Conservation (phyloP, 2,888 invertebrate genomes). For the Apeira syringaria region DNA sequence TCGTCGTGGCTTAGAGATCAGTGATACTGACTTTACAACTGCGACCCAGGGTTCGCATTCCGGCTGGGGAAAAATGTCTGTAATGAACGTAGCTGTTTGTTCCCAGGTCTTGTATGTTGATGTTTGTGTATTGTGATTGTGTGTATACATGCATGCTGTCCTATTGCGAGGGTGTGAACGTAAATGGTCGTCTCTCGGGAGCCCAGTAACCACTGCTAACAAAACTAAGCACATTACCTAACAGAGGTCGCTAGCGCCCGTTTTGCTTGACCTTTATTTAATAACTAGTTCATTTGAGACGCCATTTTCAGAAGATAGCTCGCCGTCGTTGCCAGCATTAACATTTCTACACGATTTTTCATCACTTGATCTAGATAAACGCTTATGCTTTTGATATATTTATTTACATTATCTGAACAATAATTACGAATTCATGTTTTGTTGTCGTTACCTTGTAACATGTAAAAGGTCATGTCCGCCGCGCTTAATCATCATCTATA, state of each 20-base stretch:
- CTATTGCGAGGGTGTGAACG: too few species aligned
- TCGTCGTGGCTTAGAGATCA: too few species aligned
- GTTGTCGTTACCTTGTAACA: conserved; percentile 19
- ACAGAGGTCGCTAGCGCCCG: conserved; percentile 33
- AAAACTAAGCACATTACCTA: conserved; percentile 38
- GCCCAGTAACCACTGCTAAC: conserved; percentile 28
- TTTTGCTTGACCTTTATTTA: conserved; percentile 43
- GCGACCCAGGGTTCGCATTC: too few species aligned
- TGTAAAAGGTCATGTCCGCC: not conserved
- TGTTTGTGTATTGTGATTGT: too few species aligned
- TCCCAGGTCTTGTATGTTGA: too few species aligned
- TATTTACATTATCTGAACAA: conserved; percentile 15
- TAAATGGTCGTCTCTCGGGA: conserved; percentile 35
- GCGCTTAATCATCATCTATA: too few species aligned
- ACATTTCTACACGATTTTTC: conserved; percentile 34
- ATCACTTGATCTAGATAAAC: conserved; percentile 26
- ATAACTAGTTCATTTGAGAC: conserved; percentile 36
- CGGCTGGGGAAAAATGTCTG: too few species aligned
- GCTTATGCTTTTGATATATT: conserved; percentile 18
- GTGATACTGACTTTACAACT: too few species aligned
- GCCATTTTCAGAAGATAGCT: conserved; percentile 28
- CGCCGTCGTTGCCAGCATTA: conserved; percentile 36
- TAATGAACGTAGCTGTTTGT: too few species aligned
- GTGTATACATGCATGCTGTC: too few species aligned
- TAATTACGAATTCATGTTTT: conserved; percentile 20